Evolutionary conservation across 2,113 vertebrate species (phyloP), one percentile per base, ranked within the genome.

Genomic region (Hemibagrus wyckioides): DNA sequence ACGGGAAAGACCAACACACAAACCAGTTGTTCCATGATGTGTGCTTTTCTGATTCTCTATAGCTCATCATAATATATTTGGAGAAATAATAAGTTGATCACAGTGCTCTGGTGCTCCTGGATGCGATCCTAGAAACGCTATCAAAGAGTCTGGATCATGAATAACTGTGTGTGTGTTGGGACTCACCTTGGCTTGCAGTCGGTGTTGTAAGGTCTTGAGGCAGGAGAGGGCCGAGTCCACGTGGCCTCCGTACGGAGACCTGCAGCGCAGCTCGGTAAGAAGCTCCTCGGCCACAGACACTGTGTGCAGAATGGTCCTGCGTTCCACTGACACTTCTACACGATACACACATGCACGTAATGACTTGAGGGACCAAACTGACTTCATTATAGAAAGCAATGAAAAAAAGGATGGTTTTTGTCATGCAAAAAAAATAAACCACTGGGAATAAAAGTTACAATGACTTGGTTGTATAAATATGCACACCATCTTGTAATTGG

Each of bases 281-380:
- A 91, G 87, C 71, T 91, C 85, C 57, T 71, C 48, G 15, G 90
- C 88, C 28, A 30, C 36, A 3, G 39, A 44, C 36, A 88, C 44
- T 11, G 87, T 77, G 21, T 33, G 61, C 15, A 85, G 77, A 82
- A 89, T 3, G 30, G 88, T 73, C 28, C 0, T 41, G 19, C 19
- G 61, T 4, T 89, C 73, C 50, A 89, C 67, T 1, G 69, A 79
- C n/a, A 52, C 21, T 33, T 63, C 90, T 91, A 84, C 48, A 84
- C 13, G 73, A 15, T 71, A 67, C 15, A 75, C 21, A 75, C 71
- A 44, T 1, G 11, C 71, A 73, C 4, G 11, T 25, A 4, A 25
- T 19, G 28, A 8, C n/a, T 54, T 54, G 15, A 79, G 48, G 10
- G 28, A 54, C 52, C 52, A 6, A 44, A 44, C 28, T 39, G 25